phyloP scores from a whole-genome alignment of 1,140 invertebrate genomes.

The Trichonephila clavipes region DNA sequence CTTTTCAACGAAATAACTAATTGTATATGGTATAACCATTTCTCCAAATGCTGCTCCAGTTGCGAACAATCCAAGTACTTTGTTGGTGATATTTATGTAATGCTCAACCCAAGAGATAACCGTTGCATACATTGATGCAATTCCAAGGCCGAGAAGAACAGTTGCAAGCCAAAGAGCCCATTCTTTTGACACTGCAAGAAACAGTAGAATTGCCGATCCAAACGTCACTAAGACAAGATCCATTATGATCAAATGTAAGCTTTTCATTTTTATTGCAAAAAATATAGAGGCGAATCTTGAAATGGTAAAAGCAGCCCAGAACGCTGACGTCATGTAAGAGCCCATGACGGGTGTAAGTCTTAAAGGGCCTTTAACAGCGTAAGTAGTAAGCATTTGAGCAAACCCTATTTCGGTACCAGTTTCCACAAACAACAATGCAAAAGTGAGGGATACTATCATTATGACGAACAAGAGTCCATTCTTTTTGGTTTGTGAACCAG shows the following conservation, averaged over 20 bases:
- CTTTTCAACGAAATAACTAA: conserved; percentile 80
- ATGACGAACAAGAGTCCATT: neutral
- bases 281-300: conserved; percentile 77
- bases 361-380: conserved; percentile 79
- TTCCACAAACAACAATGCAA: conserved; percentile 82
- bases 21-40: conserved; percentile 81
- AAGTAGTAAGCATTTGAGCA: conserved; percentile 81
- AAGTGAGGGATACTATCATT: conserved; percentile 80
- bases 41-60: conserved; percentile 82
- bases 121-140: conserved; percentile 83
- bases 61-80: conserved; percentile 82
- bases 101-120: conserved; percentile 82
- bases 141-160: conserved; percentile 81
- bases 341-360: conserved; percentile 80
- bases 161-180: conserved; percentile 79
- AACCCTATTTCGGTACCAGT: conserved; percentile 83
- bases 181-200: conserved; percentile 79
- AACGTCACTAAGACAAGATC: conserved; percentile 80
- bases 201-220: conserved; percentile 80
- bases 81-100: conserved; percentile 82
- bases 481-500: neutral
- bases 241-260: conserved; percentile 15
- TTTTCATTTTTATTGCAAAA: conserved; percentile 79
- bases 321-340: conserved; percentile 81
- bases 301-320: conserved; percentile 82